Conservation (phyloP, 2,797 vertebrate genomes). For the Hydrophis major region DNA sequence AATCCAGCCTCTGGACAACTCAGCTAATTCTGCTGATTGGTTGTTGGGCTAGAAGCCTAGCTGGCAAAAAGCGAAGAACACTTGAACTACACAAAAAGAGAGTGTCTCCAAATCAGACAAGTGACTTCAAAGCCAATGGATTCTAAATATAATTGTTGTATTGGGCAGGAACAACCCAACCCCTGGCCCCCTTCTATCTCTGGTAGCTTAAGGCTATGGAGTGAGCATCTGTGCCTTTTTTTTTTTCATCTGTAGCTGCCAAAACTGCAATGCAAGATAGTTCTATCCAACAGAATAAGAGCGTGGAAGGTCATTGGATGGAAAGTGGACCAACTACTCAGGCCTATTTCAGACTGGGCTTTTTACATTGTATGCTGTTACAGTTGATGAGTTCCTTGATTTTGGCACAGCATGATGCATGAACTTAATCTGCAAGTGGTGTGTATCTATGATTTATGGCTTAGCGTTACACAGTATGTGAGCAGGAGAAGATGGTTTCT, state of each 20-base stretch:
- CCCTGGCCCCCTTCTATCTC: no score
- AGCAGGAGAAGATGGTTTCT: not conserved
- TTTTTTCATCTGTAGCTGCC: not conserved
- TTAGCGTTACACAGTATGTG: not conserved
- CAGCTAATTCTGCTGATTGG: not conserved
- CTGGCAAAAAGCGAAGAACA: slow-evolving; percentile 9
- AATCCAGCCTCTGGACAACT: slow-evolving; percentile 11
- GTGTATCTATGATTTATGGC: not conserved
- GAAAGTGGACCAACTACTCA: not conserved
- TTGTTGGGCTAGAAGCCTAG: slow-evolving; percentile 3
- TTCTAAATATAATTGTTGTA: slow-evolving; percentile 9
- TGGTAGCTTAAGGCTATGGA: not conserved
- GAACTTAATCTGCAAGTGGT: not conserved
- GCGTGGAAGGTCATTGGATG: not conserved
- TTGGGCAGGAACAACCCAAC: not conserved
- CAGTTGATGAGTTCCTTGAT: not conserved
- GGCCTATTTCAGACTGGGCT: not conserved
- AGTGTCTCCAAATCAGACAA: not conserved
- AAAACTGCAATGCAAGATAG: not conserved
- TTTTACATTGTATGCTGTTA: not conserved
- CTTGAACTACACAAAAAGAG: not conserved
- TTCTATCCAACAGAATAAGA: not conserved
- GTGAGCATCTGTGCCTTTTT: not conserved
- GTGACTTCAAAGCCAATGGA: not conserved
- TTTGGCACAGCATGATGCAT: not conserved